These are phyloP conservation scores for Conger conger DNA, from an alignment of 2,113 vertebrate genomes.

Conservation along the genomic window DNA sequence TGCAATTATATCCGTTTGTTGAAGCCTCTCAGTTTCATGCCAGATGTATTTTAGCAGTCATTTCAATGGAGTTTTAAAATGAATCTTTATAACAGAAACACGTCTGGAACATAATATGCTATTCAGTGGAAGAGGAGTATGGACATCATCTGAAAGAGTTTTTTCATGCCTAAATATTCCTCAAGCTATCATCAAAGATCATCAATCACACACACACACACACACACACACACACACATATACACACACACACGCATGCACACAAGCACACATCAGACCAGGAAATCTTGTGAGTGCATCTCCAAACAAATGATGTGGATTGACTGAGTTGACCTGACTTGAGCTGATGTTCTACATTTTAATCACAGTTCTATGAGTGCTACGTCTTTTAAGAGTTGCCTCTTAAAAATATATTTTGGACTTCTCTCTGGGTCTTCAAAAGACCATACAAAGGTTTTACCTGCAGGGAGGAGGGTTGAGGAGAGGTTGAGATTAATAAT, in stretches of 20 bases:
- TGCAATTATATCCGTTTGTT: background rate
- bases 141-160: background rate
- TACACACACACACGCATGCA: background rate
- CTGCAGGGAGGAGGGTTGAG: conserved; percentile 63
- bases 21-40: background rate
- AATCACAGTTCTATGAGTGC: conserved; percentile 67
- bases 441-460: conserved; percentile 55
- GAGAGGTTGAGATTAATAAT: no score
- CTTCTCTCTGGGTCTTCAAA: conserved; percentile 54
- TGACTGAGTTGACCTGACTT: conserved; percentile 61
- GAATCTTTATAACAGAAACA: background rate
- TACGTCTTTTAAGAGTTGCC: conserved; percentile 33
- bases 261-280: background rate
- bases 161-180: background rate
- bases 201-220: background rate
- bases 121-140: no score
- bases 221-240: background rate
- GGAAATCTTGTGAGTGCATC: conserved; percentile 30
- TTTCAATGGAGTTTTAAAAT: background rate
- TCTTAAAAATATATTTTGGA: conserved; percentile 39
- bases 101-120: no score
- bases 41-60: no score
- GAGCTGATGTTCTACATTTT: conserved; percentile 71
- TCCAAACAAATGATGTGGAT: conserved; percentile 63
- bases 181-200: background rate